Percentiles rank a stretch among this genome's conserved stretches.
Conservation (phyloP, 2,113 vertebrate species). For the Hydropotes inermis region DNA sequence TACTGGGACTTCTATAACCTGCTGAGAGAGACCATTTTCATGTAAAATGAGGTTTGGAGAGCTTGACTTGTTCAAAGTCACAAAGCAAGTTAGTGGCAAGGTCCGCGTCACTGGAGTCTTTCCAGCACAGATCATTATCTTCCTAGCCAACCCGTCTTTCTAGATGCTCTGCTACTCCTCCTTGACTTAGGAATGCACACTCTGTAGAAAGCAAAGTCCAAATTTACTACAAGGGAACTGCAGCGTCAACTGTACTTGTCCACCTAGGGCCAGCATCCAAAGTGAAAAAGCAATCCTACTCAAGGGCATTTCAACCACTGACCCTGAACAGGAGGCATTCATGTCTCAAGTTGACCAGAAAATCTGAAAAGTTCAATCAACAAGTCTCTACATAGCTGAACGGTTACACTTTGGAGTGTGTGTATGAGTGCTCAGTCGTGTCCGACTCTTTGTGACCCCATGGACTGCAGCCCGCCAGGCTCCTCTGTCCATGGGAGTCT, state of each 20-base stretch:
- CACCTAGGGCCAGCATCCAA: not conserved
- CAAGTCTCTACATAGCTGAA: not conserved
- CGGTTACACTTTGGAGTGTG: not conserved
- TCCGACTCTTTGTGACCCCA: not conserved
- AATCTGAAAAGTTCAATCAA: not conserved
- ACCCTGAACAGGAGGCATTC: not conserved
- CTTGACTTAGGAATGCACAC: not conserved
- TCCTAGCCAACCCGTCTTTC: conserved; percentile 6
- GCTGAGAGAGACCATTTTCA: not conserved
- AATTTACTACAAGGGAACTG: not conserved
- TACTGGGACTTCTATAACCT: not conserved
- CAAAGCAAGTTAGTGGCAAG: not conserved
- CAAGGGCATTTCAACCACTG: not conserved
- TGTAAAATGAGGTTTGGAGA: not conserved
- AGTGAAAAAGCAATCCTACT: not conserved
- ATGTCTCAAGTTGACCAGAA: not conserved
- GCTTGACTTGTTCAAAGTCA: not conserved
- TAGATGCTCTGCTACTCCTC: not conserved
- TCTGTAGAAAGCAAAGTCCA: not conserved
- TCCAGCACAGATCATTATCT: not conserved
- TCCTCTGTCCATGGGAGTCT: not conserved
- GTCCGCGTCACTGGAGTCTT: not conserved
- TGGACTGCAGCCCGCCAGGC: not conserved
- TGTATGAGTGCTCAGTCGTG: not conserved
- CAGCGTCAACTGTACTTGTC: not conserved